Evolutionary conservation across 2,113 vertebrate genomes (phyloP).

Genomic region (Bubo scandiacus): DNA sequence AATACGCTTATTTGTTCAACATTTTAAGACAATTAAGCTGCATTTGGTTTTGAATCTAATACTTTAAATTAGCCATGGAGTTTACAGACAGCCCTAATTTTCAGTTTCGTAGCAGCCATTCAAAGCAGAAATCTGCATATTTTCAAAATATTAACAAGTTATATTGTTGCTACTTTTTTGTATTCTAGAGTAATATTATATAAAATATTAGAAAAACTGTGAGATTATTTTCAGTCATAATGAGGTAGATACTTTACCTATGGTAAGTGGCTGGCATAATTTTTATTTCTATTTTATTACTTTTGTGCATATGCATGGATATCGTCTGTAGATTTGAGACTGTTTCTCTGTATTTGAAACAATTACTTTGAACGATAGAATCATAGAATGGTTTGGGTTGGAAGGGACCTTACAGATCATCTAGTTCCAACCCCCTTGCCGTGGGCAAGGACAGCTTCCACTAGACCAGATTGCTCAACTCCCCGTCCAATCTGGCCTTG

Average conservation of each 20-base stretch:
- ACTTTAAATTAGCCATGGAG: constrained; percentile 22
- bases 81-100: constrained; percentile 6
- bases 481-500: neutral
- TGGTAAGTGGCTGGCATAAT: neutral
- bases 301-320: neutral
- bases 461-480: neutral
- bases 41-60: neutral
- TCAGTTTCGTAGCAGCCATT: neutral
- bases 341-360: neutral
- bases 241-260: neutral
- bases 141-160: neutral
- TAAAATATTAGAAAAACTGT: neutral
- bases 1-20: neutral
- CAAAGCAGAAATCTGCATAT: neutral
- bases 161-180: neutral
- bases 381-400: neutral
- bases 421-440: neutral
- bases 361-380: neutral
- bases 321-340: neutral
- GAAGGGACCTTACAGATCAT: neutral
- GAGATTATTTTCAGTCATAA: neutral
- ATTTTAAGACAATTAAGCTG: neutral
- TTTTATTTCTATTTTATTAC: neutral
- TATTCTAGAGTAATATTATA: neutral
- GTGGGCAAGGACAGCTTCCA: neutral